These are phyloP conservation scores for Monochamus alternatus DNA, from an alignment of 2,888 invertebrate species.

Conservation along the genomic window DNA sequence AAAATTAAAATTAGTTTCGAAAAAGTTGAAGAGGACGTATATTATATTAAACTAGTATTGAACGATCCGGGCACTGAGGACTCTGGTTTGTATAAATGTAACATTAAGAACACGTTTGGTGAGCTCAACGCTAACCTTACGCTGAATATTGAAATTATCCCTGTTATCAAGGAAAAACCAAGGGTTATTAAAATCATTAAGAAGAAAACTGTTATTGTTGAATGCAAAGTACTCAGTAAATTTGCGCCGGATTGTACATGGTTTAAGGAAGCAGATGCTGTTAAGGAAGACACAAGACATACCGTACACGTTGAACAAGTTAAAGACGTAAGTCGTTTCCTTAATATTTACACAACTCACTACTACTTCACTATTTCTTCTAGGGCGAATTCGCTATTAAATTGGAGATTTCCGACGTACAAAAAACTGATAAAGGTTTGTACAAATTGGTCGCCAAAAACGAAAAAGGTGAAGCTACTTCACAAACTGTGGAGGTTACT, in stretches of 20 bases:
- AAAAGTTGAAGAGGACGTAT: constrained; percentile 84
- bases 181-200: constrained; percentile 93
- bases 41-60: constrained; percentile 89
- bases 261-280: constrained; percentile 89
- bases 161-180: constrained; percentile 94
- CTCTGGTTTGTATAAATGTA: constrained; percentile 98
- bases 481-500: constrained; percentile 89
- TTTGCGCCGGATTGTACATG: constrained; percentile 95
- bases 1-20: constrained; percentile 85
- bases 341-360: constrained; percentile 1
- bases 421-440: constrained; percentile 86
- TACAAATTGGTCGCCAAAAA: constrained; percentile 94
- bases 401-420: constrained; percentile 90
- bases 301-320: constrained; percentile 85
- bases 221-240: constrained; percentile 94
- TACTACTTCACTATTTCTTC: constrained; percentile 48
- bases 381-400: constrained; percentile 92
- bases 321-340: constrained; percentile 77
- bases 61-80: constrained; percentile 95
- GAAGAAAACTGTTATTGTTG: constrained; percentile 93
- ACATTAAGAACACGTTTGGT: constrained; percentile 95
- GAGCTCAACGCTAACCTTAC: constrained; percentile 98
- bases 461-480: constrained; percentile 93
- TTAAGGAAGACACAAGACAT: constrained; percentile 84
- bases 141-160: constrained; percentile 97